phyloP scores from a whole-genome alignment of 2,113 vertebrate genomes.

The Cochlearius cochlearius region DNA sequence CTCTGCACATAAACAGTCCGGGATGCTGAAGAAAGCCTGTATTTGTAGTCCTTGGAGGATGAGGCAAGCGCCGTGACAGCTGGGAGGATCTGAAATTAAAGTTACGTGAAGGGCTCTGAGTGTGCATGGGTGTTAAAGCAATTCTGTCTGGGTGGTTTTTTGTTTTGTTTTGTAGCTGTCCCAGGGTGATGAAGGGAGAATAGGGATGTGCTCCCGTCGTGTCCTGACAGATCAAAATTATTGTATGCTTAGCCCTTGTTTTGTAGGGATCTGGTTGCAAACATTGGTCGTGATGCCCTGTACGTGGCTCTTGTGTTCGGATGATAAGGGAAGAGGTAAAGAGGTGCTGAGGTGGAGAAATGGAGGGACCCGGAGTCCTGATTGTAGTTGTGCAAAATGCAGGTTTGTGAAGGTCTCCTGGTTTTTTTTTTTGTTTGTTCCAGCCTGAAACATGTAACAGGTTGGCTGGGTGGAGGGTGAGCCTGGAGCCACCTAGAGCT shows the following conservation, averaged over 20 bases:
- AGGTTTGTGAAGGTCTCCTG: background rate
- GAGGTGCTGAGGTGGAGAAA: background rate
- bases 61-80: slow-evolving; percentile 24
- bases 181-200: background rate
- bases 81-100: slow-evolving; percentile 17
- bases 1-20: slow-evolving; percentile 31
- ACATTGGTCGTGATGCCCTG: background rate
- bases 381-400: accelerated
- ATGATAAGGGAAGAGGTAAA: background rate
- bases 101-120: background rate
- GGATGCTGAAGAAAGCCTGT: slow-evolving; percentile 21
- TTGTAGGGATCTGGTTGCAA: background rate
- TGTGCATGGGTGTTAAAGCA: background rate
- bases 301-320: background rate
- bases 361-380: background rate
- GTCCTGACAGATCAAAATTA: background rate
- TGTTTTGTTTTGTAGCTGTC: background rate
- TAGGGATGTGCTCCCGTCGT: background rate
- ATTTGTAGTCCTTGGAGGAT: slow-evolving; percentile 40
- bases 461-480: background rate
- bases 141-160: background rate
- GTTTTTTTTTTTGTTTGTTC: background rate
- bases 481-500: background rate
- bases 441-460: background rate
- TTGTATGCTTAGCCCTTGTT: background rate